Base-by-base conservation (phyloP, 92 coral and sea anemone genomes). In the Umimayanthus kanabou region DNA sequence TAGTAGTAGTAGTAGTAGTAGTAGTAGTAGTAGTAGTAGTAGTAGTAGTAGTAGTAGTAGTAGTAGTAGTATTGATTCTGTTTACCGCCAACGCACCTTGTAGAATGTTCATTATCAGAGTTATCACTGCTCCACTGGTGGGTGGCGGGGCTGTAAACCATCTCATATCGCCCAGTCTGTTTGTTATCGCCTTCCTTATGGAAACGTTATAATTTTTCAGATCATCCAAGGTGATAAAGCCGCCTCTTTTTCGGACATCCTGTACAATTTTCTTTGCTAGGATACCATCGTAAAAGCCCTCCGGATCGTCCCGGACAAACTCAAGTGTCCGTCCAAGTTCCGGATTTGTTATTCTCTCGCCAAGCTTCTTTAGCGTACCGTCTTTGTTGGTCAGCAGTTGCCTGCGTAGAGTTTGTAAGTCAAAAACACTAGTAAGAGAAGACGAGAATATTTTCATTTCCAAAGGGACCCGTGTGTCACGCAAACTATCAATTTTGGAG, bases 101-200 rank as follows among this genome's bases (percentile, higher is more conserved):
- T 22, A 96, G 88, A 78, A 96, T 94, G 74, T 96, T 94, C 76
- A 96, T 83, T 7, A 96, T 91, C 84, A 96, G 85, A 55, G 90
- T 85, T 89, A 96, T 87, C 83, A 95, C 93, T 9, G 96, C 88
- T 10, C 98, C 98, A 90, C 98, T 96, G 20, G 98, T 66, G 2
- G 98, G 95, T 28, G 98, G 94, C 0, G 96, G 94, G 20, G 92
- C 92, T 22, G 95, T 92, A 81, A 94, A 92, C 92, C 94, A 89
- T 5, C 43, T 90, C 77, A 87, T 88, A 30, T 90, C 87, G 77
- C 91, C 82, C 87, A 82, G 83, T 64, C 80, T 33, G 66, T 86
- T 89, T n/a, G 20, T 85, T 29, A 84, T 40, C 0, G 92, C 97
- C 79, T 90, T 88, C 23, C 92, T 80, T 28, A 90, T 78, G 50